A percentile compares a stretch with the other conserved stretches of the same genome.
Evolutionary conservation across 2,888 invertebrate species (phyloP).

Genomic region (Oasisia sp.): DNA sequence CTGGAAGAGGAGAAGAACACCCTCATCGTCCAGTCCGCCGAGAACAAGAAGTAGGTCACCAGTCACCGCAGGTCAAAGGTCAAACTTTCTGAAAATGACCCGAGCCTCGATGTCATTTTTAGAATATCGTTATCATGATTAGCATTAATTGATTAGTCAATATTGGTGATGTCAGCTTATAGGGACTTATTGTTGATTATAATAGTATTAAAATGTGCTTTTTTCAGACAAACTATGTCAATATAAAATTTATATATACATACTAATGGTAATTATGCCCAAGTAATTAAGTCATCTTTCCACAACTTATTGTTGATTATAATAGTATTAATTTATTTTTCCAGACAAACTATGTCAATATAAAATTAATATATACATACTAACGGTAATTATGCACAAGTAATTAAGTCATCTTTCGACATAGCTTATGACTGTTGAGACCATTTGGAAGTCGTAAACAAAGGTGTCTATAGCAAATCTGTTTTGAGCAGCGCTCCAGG

Average conservation of each 20-base stretch:
- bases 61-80: conserved; percentile 17
- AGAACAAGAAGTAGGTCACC: conserved; percentile 63
- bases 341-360: too few relatives aligned
- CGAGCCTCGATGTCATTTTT: background rate
- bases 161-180: background rate
- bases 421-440: background rate
- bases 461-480: too few relatives aligned
- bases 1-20: conserved; percentile 67
- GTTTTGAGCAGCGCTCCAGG: too few relatives aligned
- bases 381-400: background rate
- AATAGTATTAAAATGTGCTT: too few relatives aligned
- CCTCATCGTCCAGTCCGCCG: conserved; percentile 66
- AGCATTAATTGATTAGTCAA: background rate
- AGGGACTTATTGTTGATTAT: background rate
- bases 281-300: background rate
- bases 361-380: too few relatives aligned
- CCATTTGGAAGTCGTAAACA: background rate
- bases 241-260: too few relatives aligned
- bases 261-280: too few relatives aligned
- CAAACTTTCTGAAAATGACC: background rate
- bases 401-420: background rate
- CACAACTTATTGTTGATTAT: background rate
- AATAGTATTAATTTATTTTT: too few relatives aligned
- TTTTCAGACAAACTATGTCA: too few relatives aligned
- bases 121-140: background rate